phyloP scores from a whole-genome alignment of 1,140 invertebrate genomes.

The Lithobius niger region DNA sequence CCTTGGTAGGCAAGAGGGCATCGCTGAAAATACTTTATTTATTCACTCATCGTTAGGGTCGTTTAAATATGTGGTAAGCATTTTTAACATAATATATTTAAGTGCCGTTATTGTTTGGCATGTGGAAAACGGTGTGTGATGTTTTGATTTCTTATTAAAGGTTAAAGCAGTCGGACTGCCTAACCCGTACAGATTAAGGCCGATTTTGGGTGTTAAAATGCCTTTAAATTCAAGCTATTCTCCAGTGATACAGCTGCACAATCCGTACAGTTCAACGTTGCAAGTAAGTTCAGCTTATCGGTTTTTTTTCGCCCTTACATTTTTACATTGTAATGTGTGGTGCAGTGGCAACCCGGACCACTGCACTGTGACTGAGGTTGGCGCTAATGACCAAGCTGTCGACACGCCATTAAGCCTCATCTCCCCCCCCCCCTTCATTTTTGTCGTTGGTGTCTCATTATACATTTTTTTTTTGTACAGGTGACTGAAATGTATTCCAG shows the following conservation, averaged over 20 bases:
- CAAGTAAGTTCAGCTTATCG: slow-evolving; percentile 47
- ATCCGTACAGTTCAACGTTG: slow-evolving; percentile 72
- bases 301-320: too few species aligned
- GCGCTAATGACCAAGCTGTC: too few species aligned
- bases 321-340: too few species aligned
- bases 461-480: slow-evolving; percentile 34
- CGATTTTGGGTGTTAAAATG: slow-evolving; percentile 74
- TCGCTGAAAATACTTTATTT: slow-evolving; percentile 71
- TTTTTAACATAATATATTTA: background rate
- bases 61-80: slow-evolving; percentile 56
- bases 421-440: background rate
- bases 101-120: background rate
- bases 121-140: background rate
- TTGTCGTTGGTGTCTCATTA: background rate
- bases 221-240: slow-evolving; percentile 84
- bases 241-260: slow-evolving; percentile 81
- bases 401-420: background rate
- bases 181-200: slow-evolving; percentile 76
- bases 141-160: slow-evolving; percentile 32
- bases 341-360: too few species aligned
- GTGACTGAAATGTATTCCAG: slow-evolving; percentile 81
- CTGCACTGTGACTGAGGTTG: too few species aligned
- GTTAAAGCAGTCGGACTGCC: slow-evolving; percentile 66
- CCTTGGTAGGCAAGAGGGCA: slow-evolving; percentile 75
- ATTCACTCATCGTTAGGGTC: slow-evolving; percentile 86